Evolutionary conservation across 2,797 vertebrate species (phyloP).

Genomic region (Glossophaga mutica): DNA sequence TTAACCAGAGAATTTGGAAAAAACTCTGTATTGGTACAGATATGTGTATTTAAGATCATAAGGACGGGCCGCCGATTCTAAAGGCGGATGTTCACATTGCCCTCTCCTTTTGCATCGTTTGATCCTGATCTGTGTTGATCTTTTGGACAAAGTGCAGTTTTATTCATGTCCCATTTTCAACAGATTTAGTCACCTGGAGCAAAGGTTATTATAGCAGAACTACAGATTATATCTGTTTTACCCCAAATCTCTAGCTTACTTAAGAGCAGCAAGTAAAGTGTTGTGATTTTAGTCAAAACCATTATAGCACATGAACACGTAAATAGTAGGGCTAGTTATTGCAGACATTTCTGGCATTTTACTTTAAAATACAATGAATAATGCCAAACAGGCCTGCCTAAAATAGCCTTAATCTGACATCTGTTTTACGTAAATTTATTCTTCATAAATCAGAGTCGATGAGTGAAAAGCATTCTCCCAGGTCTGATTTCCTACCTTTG

Average conservation of each 20-base stretch:
- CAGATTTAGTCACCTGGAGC: background rate
- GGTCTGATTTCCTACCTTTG: background rate
- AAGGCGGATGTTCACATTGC: background rate
- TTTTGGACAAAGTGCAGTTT: background rate
- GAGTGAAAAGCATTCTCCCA: background rate
- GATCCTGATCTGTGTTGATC: background rate
- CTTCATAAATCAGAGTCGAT: background rate
- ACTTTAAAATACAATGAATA: background rate
- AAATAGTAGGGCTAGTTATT: background rate
- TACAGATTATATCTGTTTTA: background rate
- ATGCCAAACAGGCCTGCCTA: background rate
- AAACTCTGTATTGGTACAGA: background rate
- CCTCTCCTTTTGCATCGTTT: background rate
- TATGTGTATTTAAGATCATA: background rate
- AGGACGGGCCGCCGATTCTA: background rate
- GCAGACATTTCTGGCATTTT: background rate
- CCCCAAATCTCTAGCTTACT: background rate
- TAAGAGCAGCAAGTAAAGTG: background rate
- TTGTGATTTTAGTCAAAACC: background rate
- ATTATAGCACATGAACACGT: background rate
- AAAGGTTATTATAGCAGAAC: background rate
- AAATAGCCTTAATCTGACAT: background rate
- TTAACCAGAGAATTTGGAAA: background rate
- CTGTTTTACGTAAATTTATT: background rate
- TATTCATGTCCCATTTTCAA: background rate